These are phyloP conservation scores for Barnardius zonarius DNA, from an alignment of 2,113 vertebrate genomes.

Conservation along the genomic window DNA sequence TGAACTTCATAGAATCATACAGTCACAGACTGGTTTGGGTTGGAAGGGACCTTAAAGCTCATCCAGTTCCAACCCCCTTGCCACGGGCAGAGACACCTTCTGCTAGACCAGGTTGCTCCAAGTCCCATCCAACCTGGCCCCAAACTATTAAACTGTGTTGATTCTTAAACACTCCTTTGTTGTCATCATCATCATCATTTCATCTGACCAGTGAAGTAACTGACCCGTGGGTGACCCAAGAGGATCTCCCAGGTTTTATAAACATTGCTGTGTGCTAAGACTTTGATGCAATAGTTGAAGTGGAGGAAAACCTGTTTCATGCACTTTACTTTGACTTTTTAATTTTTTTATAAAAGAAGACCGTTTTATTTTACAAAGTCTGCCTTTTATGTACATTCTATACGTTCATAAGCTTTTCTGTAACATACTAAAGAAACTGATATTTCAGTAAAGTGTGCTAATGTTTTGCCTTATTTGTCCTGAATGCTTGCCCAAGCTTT, in stretches of 20 bases:
- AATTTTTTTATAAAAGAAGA: slow-evolving; percentile 72
- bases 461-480: slow-evolving; percentile 55
- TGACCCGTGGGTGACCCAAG: slow-evolving; percentile 6
- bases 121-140: not conserved
- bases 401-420: slow-evolving; percentile 73
- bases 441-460: slow-evolving; percentile 78
- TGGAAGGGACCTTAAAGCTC: not conserved
- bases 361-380: slow-evolving; percentile 74
- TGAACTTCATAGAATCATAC: not conserved
- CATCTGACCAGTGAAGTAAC: not conserved
- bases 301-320: slow-evolving; percentile 61
- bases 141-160: not conserved
- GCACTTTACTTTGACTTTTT: slow-evolving; percentile 81
- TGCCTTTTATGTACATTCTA: slow-evolving; percentile 71
- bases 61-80: not conserved
- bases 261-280: not conserved
- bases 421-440: slow-evolving; percentile 79
- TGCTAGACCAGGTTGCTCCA: not conserved
- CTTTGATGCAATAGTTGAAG: slow-evolving; percentile 48
- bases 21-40: not conserved
- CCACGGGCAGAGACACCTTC: not conserved
- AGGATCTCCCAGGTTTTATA: slow-evolving; percentile 18
- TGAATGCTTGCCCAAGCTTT: slow-evolving; percentile 17
- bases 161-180: not conserved
- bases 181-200: not conserved